Evolutionary conservation across 2,113 vertebrate species (phyloP), one percentile per base, ranked within the genome.

Genomic region (Scomber scombrus): DNA sequence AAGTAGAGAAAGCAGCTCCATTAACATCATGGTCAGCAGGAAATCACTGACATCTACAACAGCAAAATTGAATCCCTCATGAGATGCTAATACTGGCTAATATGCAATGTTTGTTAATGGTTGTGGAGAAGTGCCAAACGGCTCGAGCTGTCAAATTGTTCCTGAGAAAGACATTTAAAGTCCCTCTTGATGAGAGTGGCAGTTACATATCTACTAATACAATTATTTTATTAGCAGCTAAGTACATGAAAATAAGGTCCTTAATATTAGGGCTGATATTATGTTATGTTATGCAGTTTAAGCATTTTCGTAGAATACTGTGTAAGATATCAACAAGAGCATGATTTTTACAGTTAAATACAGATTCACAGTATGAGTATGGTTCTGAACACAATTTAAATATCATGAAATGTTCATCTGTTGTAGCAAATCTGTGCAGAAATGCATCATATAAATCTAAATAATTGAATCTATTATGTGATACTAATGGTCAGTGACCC

Each of bases 381-480:
- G 34, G 8, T 40, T 40, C 9, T 40, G 34, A 7, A 40, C 34
- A 40, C 34, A 9, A 40, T 40, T 40, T 40, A 9, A 40, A 40
- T 40, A 40, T 7, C 5, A 34, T 40, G 6, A 40, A 40, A 40
- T 40, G 7, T 40, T 40, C 7, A 40, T 40, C 34, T 9, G 34
- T 18, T 62, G n/a, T 8, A 21, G 18, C 12, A 45, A 61, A 34
- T 34, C n/a, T 64, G 62, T 54, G 34, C 55, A 26, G 21, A 70
- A 70, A 57, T 51, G 19, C 21, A 15, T 82, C 55, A 55, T 18
- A 43, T 12, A 67, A 43, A 67, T 76, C 29, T 64, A 11, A 75
- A 58, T 57, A 70, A 75, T 21, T 43, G 15, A 11, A 26, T 0
- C n/a, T 34, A 19, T 63, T n/a, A 64, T 71, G 52, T 55, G 29